Percentiles rank a stretch among this genome's conserved stretches.
Conservation (phyloP, 2,888 invertebrate species). For the Limnephilus rhombicus region DNA sequence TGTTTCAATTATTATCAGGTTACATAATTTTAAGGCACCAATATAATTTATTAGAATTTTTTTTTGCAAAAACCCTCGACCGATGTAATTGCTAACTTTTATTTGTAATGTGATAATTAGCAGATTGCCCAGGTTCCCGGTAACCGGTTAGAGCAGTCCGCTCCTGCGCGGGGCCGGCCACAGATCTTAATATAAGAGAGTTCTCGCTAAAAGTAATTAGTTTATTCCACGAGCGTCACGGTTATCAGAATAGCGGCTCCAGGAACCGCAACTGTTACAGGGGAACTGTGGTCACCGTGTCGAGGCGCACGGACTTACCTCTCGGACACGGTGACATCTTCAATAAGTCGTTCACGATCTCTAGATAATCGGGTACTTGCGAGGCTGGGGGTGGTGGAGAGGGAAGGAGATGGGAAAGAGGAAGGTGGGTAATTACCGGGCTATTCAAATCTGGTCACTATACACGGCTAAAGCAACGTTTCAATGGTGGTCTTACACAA, state of each 20-base stretch:
- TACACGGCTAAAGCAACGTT: too few relatives aligned
- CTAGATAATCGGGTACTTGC: too few relatives aligned
- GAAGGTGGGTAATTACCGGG: too few relatives aligned
- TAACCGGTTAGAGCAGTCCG: not conserved
- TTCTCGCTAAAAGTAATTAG: conserved; percentile 16
- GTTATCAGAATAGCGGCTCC: not conserved
- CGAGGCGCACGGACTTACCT: not conserved
- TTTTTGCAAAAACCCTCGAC: too few relatives aligned
- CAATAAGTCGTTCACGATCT: not conserved
- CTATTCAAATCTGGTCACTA: too few relatives aligned
- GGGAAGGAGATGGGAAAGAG: too few relatives aligned
- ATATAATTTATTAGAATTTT: too few relatives aligned
- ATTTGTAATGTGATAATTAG: not conserved
- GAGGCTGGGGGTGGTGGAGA: too few relatives aligned
- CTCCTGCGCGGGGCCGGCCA: not conserved
- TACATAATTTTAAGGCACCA: too few relatives aligned
- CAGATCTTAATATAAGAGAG: not conserved
- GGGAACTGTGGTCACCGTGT: not conserved
- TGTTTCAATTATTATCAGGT: too few relatives aligned
- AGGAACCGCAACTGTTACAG: not conserved
- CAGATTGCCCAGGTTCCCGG: not conserved
- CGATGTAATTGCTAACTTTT: too few relatives aligned
- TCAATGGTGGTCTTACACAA: too few relatives aligned
- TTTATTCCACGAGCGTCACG: not conserved
- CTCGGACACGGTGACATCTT: not conserved